phyloP scores from a whole-genome alignment of 2,888 invertebrate species.

The Hetaerina titia region DNA sequence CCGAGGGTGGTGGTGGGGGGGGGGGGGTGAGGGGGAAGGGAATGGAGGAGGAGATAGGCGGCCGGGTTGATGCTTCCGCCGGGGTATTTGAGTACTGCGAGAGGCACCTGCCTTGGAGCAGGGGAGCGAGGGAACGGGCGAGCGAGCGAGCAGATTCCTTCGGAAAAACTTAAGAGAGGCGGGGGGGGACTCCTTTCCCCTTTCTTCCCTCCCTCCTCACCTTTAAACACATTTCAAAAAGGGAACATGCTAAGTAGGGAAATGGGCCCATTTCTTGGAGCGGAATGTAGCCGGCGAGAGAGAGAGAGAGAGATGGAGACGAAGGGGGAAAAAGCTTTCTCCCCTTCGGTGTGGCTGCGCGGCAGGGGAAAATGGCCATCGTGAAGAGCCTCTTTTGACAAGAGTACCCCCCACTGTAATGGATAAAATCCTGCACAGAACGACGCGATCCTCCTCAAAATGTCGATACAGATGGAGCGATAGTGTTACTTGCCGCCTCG shows the following conservation, averaged over 20 bases:
- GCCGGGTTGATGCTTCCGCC: not conserved
- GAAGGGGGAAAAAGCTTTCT: not conserved
- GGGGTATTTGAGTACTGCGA: too few relatives aligned
- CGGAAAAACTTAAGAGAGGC: not conserved
- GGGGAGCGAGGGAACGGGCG: not conserved
- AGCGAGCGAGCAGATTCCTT: not conserved
- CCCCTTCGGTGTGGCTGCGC: not conserved
- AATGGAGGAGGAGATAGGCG: not conserved
- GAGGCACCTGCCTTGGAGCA: not conserved
- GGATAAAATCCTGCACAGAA: slow-evolving; percentile 17
- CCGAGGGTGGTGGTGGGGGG: not conserved
- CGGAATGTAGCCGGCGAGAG: not conserved
- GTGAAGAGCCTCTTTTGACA: slow-evolving; percentile 27
- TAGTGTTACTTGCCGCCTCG: slow-evolving; percentile 40
- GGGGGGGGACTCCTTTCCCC: not conserved
- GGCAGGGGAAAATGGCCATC: slow-evolving; percentile 4
- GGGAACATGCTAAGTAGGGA: slow-evolving; percentile 13
- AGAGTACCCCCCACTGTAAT: not conserved
- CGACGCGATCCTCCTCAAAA: slow-evolving; percentile 17
- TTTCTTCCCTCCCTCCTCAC: not conserved
- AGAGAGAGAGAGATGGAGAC: not conserved
- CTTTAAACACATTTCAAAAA: not conserved
- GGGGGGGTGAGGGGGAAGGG: not conserved
- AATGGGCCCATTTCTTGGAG: slow-evolving; percentile 35
- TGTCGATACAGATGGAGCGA: slow-evolving; percentile 42